Evolutionary conservation across 2,888 invertebrate genomes (phyloP).

Genomic region (Nomada flava): DNA sequence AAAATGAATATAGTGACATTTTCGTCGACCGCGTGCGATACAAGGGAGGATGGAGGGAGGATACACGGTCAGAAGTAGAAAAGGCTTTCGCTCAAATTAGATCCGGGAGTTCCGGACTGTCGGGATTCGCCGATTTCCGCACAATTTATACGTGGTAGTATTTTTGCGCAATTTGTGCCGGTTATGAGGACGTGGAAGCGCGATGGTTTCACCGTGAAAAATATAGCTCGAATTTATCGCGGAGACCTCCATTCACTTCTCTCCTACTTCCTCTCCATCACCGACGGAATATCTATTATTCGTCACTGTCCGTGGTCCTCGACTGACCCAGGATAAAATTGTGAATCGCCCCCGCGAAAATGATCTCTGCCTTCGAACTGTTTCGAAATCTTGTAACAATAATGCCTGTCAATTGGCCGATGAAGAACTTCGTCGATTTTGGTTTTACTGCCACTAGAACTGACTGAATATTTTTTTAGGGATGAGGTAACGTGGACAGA

Average conservation of each 20-base stretch:
- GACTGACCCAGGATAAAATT: conserved; percentile 61
- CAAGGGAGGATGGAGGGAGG: conserved; percentile 30
- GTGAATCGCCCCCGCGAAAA: conserved; percentile 48
- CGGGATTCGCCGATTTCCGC: conserved; percentile 68
- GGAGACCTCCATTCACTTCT: conserved; percentile 59
- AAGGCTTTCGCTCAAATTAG: conserved; percentile 75
- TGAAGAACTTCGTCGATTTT: not conserved
- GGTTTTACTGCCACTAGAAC: not conserved
- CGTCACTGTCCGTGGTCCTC: conserved; percentile 63
- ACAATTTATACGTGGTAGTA: conserved; percentile 75
- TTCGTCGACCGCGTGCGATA: conserved; percentile 48
- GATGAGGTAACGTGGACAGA: too few species aligned
- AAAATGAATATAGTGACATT: conserved; percentile 41
- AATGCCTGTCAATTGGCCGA: not conserved
- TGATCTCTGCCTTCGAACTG: conserved; percentile 25
- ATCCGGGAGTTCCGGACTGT: conserved; percentile 67
- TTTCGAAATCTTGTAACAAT: not conserved
- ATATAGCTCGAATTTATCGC: conserved; percentile 78
- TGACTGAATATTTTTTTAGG: too few species aligned
- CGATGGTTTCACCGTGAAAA: conserved; percentile 73
- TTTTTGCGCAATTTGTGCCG: conserved; percentile 79
- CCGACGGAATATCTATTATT: conserved; percentile 66
- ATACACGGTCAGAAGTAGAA: conserved; percentile 61
- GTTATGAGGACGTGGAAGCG: conserved; percentile 74
- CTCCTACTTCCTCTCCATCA: conserved; percentile 53